Base-by-base conservation (phyloP, 1,140 invertebrate species). In the Leptopilina boulardi region DNA sequence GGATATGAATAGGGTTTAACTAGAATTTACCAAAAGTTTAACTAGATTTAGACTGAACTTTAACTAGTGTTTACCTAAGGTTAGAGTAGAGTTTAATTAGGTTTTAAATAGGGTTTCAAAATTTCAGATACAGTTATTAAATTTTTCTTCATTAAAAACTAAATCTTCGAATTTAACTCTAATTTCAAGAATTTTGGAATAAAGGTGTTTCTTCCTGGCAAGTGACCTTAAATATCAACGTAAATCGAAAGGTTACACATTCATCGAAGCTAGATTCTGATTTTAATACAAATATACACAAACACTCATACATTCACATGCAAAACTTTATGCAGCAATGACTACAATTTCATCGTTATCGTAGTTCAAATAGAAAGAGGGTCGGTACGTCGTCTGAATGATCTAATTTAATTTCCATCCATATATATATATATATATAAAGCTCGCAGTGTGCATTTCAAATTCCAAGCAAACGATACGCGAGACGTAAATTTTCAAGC, bases 391-490 rank as follows among this genome's bases (percentile, higher is more conserved):
- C 59, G 11, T 9, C 11, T 66, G 59, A 66, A 66, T 66, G 59
- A 66, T 66, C 59, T 66, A 66, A 66, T 66, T 66, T 66, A 66
- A 66, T 66, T 66, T 66, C 26, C 26, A 30, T 30, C 26, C n/a
- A n/a, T n/a, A n/a, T n/a, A n/a, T n/a, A n/a, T n/a, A n/a, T n/a
- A 23, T 4, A 23, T 23, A 66, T 30, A 66, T 66, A 66, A 66
- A 66, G 26, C 26, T 9, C n/a, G n/a, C 23, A 13, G 59, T 66
- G 26, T 66, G 59, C 59, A 66, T 66, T 34, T 66, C 13, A 66
- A 13, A 30, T 66, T 30, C 26, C 11, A 5, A n/a, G 59, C 59
- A 66, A 66, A 66, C 59, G 59, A 66, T 66, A 66, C 59, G 30
- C 59, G 59, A 66, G 11, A 66, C 59, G 13, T 66, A 66, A 66